Conservation (phyloP, 2,797 vertebrate species). For the Phalloptychus januarius region DNA sequence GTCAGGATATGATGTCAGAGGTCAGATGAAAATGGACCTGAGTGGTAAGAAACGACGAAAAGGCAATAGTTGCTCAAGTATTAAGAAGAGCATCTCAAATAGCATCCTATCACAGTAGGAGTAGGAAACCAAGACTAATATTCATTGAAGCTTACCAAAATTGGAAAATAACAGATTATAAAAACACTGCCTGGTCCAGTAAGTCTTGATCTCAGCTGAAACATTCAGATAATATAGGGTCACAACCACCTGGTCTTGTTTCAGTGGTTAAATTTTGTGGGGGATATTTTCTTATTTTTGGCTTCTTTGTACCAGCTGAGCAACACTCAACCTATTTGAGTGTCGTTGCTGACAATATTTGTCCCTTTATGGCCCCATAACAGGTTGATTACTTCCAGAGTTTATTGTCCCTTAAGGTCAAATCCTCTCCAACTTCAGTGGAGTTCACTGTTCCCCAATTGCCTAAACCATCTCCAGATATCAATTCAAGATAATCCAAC, state of each 20-base stretch:
- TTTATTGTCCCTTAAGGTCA: neutral
- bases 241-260: neutral
- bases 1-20: neutral
- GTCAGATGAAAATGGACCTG: neutral
- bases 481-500: neutral
- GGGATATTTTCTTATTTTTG: neutral
- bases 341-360: neutral
- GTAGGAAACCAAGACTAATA: neutral
- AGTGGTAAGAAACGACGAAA: neutral
- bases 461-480: neutral
- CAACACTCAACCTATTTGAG: neutral
- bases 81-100: neutral
- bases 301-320: neutral
- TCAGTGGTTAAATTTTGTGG: neutral
- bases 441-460: neutral
- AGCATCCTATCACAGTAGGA: neutral
- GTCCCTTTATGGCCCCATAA: neutral
- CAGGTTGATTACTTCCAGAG: neutral
- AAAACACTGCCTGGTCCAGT: neutral
- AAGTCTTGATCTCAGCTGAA: neutral
- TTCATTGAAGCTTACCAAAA: neutral
- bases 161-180: neutral
- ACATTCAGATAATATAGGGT: neutral
- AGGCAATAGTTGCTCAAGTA: neutral
- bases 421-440: neutral